phyloP scores from a whole-genome alignment of 2,888 invertebrate species.

The Volucella zonaria region DNA sequence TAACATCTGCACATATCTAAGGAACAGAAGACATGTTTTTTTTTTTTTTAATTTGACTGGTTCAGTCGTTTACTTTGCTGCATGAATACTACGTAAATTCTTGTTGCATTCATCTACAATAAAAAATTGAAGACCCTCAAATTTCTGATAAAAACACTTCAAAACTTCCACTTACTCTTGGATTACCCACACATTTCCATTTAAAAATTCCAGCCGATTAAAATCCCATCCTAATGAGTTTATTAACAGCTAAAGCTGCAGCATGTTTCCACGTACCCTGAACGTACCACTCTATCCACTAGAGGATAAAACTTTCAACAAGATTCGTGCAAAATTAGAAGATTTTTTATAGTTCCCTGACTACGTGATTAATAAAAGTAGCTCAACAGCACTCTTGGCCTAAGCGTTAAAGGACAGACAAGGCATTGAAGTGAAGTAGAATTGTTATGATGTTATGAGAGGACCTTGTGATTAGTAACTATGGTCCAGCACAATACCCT shows the following conservation, averaged over 20 bases:
- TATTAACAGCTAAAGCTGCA: constrained; percentile 43
- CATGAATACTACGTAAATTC: no score
- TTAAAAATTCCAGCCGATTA: constrained; percentile 38
- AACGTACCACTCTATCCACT: background rate
- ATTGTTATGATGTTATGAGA: constrained; percentile 37
- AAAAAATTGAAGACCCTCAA: no score
- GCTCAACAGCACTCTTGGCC: constrained; percentile 34
- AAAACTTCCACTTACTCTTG: constrained; percentile 11
- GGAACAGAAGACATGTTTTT: no score
- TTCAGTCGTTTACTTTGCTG: no score
- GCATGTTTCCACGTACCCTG: constrained; percentile 33
- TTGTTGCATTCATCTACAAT: no score
- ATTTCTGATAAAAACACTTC: no score
- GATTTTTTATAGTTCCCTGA: constrained; percentile 55
- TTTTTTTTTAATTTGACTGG: no score
- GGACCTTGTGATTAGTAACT: constrained; percentile 45
- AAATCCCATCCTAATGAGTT: constrained; percentile 60
- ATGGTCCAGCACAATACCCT: constrained; percentile 18
- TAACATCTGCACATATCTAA: no score
- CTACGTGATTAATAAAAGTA: constrained; percentile 68
- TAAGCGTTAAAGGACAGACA: background rate
- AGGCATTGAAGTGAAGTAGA: constrained; percentile 30
- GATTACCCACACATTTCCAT: constrained; percentile 18
- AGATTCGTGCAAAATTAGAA: constrained; percentile 33
- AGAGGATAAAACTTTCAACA: constrained; percentile 44